Conservation (phyloP, 2,797 vertebrate species). For the Cirrhinus mrigala region DNA sequence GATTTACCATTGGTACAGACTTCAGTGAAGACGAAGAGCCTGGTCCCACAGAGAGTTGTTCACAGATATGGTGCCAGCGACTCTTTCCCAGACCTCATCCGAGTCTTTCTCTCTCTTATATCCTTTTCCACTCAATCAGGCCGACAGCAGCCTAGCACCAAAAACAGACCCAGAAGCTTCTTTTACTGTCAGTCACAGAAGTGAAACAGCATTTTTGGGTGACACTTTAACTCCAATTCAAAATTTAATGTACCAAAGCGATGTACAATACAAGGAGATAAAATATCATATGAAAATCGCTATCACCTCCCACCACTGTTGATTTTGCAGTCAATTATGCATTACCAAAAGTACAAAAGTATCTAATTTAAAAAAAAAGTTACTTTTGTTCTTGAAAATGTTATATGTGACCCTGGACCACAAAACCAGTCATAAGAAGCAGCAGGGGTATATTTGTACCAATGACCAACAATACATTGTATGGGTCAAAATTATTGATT, state of each 20-base stretch:
- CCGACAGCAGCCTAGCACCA: not conserved
- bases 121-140: conserved; percentile 14
- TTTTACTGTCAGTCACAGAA: not conserved
- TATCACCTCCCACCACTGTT: not conserved
- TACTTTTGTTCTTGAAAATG: not conserved
- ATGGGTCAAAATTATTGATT: too few species aligned
- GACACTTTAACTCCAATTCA: not conserved
- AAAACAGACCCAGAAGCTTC: not conserved
- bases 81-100: conserved; percentile 24
- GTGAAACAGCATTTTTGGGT: not conserved
- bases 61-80: conserved; percentile 38
- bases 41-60: conserved; percentile 39
- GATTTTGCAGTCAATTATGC: not conserved
- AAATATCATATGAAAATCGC: too few species aligned
- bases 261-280: not conserved
- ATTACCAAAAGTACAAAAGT: not conserved
- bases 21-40: conserved; percentile 53
- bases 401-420: too few species aligned
- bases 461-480: too few species aligned
- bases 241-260: not conserved
- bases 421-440: too few species aligned
- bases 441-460: too few species aligned
- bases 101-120: conserved; percentile 11
- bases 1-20: conserved; percentile 52
- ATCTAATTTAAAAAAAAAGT: not conserved